Conservation (phyloP, 2,797 vertebrate species). For the Anas acuta region DNA sequence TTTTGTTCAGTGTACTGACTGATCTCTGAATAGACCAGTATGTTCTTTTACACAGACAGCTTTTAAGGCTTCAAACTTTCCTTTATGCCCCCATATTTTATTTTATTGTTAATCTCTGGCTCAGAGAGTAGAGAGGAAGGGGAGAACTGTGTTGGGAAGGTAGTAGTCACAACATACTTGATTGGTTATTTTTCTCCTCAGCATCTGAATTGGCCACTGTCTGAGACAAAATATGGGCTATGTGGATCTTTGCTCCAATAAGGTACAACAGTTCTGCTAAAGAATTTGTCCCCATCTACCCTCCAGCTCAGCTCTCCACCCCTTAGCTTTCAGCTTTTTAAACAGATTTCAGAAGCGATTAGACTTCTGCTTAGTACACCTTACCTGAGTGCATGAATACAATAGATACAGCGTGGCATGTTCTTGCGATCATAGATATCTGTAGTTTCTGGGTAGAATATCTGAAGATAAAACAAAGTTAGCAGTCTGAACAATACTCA, state of each 20-base stretch:
- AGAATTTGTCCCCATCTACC: background rate
- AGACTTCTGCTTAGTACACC: background rate
- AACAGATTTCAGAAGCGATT: background rate
- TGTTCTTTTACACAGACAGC: background rate
- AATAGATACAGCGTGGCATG: conserved; percentile 99
- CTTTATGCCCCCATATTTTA: background rate
- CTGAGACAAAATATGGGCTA: background rate
- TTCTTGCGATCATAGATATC: conserved; percentile 99
- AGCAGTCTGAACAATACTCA: background rate
- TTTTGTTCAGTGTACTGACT: background rate
- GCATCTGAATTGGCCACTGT: background rate
- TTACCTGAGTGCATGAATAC: conserved; percentile 98
- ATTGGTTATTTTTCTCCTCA: background rate
- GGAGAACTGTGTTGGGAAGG: background rate
- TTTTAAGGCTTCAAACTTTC: background rate
- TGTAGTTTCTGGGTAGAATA: conserved; percentile 99
- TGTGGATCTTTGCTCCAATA: background rate
- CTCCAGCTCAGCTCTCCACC: background rate
- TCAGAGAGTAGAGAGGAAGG: background rate
- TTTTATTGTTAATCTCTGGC: background rate
- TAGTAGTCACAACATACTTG: background rate
- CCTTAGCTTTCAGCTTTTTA: background rate
- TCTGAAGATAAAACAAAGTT: conserved; percentile 81
- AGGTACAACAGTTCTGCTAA: background rate
- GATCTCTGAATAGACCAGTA: background rate